phyloP scores from a whole-genome alignment of 2,888 invertebrate genomes.

The Stenchaetothrips biformis region DNA sequence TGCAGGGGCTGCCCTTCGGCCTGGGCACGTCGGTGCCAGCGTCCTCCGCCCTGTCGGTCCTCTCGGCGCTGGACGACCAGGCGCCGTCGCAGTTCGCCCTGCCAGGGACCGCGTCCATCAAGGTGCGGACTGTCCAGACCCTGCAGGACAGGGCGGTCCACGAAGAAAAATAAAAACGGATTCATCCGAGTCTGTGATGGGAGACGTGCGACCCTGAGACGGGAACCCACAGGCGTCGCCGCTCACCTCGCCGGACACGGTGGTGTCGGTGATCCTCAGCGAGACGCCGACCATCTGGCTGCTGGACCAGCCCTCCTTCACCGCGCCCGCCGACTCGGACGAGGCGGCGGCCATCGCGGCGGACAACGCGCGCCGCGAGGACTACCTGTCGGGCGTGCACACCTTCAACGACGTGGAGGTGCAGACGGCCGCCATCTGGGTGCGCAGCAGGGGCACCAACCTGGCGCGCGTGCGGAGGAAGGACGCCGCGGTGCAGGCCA shows the following conservation, averaged over 20 bases:
- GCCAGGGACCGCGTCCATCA: not conserved
- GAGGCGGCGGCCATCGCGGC: not conserved
- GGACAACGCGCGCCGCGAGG: not conserved
- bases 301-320: not conserved
- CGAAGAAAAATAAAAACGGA: no score
- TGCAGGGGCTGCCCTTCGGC: no score
- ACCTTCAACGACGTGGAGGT: not conserved
- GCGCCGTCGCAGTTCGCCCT: not conserved
- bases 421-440: slow-evolving; percentile 9
- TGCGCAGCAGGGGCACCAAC: not conserved
- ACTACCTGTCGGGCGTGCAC: not conserved
- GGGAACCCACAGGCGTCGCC: not conserved
- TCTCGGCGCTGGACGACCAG: not conserved
- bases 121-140: no score
- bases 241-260: not conserved
- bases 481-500: slow-evolving; percentile 10
- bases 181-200: no score
- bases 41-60: not conserved
- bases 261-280: not conserved
- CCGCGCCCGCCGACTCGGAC: not conserved
- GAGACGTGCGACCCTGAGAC: no score
- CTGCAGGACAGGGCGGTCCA: no score
- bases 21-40: not conserved
- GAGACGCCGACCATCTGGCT: not conserved
- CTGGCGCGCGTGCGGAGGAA: slow-evolving; percentile 1